phyloP scores from a whole-genome alignment of 2,113 vertebrate species.

The Chelonoidis abingdonii region DNA sequence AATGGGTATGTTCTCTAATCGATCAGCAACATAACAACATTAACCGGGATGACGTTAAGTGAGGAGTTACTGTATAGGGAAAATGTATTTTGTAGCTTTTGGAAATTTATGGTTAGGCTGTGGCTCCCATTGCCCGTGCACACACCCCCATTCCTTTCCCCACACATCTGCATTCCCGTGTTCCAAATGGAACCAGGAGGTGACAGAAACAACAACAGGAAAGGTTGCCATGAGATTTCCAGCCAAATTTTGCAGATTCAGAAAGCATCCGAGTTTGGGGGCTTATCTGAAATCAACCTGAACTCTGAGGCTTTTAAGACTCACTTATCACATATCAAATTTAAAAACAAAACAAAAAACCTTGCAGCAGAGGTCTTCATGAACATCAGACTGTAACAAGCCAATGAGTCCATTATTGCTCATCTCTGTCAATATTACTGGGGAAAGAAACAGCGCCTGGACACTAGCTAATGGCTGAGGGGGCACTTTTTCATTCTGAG shows the following conservation, averaged over 20 bases:
- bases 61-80: neutral
- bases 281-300: constrained; percentile 13
- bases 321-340: neutral
- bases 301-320: neutral
- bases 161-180: neutral
- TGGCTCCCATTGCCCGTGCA: neutral
- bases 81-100: neutral
- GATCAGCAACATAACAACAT: no score
- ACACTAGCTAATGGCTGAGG: constrained; percentile 13
- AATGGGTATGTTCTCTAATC: no score
- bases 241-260: constrained; percentile 51
- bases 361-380: neutral
- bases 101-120: neutral
- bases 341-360: neutral
- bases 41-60: no score
- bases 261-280: constrained; percentile 14
- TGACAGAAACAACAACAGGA: constrained; percentile 70
- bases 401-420: neutral
- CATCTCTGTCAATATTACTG: neutral
- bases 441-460: neutral
- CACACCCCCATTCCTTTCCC: constrained; percentile 37
- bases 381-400: neutral
- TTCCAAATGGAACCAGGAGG: constrained; percentile 55
- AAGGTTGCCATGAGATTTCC: constrained; percentile 40
- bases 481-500: constrained; percentile 1